phyloP scores from a whole-genome alignment of 2,113 vertebrate species.

The Salminus brasiliensis region DNA sequence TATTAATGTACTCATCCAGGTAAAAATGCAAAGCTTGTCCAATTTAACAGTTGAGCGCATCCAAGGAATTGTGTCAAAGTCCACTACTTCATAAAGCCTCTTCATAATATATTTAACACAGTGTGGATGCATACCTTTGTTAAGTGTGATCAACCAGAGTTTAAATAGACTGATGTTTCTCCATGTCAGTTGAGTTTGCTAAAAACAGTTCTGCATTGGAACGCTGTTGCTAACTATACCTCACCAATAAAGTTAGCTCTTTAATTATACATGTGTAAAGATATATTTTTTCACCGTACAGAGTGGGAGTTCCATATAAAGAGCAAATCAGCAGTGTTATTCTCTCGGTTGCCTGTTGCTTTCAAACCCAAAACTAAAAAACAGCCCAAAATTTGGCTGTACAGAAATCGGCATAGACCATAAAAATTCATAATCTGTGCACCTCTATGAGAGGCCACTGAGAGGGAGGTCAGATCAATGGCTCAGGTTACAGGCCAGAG shows the following conservation, averaged over 20 bases:
- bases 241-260: too few relatives aligned
- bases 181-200: too few relatives aligned
- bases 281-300: too few relatives aligned
- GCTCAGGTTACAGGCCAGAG: slow-evolving; percentile 44
- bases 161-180: too few relatives aligned
- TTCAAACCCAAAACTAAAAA: too few relatives aligned
- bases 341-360: too few relatives aligned
- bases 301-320: too few relatives aligned
- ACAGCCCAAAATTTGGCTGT: neutral
- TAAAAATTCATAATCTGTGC: neutral
- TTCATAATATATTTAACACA: slow-evolving; percentile 26
- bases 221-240: too few relatives aligned
- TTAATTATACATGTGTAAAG: too few relatives aligned
- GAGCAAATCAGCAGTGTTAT: too few relatives aligned
- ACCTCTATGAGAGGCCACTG: neutral
- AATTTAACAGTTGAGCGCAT: slow-evolving; percentile 70
- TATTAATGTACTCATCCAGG: slow-evolving; percentile 75
- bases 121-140: neutral
- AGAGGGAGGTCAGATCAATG: slow-evolving; percentile 40
- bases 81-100: neutral
- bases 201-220: too few relatives aligned
- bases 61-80: slow-evolving; percentile 36
- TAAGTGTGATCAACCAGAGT: too few relatives aligned
- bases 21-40: slow-evolving; percentile 77
- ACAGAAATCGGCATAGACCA: neutral